Base-by-base conservation (phyloP, 92 coral and sea anemone species). In the Umimayanthus chanpuru region DNA sequence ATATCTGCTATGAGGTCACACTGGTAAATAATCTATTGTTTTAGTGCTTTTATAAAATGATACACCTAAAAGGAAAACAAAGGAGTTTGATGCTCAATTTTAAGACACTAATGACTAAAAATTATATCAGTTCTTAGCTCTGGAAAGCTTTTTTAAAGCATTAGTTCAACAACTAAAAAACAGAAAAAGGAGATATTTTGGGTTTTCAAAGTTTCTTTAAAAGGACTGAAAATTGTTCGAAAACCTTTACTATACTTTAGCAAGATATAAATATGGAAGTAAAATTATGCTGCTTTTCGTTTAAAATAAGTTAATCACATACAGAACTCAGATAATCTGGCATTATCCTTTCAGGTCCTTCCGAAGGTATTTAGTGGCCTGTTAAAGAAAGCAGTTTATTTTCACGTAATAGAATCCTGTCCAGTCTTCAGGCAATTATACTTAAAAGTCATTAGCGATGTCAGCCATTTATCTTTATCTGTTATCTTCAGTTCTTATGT, bases 381-480 rank as follows among this genome's bases (percentile, higher is more conserved):
- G 87, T 83, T 68, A 47, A 70, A 23, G 53, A 47, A 25, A 44
- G 5, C 29, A 38, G 41, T 68, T 18, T 44, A 36, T 83, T 53
- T 32, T 9, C 8, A 49, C 41, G 78, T 44, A 40, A 81, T 61
- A 58, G 77, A 32, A 81, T 30, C 67, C 58, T 16, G 20, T 16
- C 44, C 29, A 56, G 73, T 40, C 23, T 61, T 61, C 85, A 76
- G 21, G 38, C n/a, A 80, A 36, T 1, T 44, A 44, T 80, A 29
- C 84, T 80, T 80, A 23, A 29, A 81, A 80, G 71, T 58, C 72
- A 80, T 80, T 80, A 80, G 44, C 43, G 71, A 56, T 81, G 73
- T 61, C 73, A 43, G 28, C 49, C 30, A 81, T 81, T 81, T 81
- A 56, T 81, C 72, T 30, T 81, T 81, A 64, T 32, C 85, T 80